Evolutionary conservation across 2,888 invertebrate species (phyloP).

Genomic region (Drosophila cracens): DNA sequence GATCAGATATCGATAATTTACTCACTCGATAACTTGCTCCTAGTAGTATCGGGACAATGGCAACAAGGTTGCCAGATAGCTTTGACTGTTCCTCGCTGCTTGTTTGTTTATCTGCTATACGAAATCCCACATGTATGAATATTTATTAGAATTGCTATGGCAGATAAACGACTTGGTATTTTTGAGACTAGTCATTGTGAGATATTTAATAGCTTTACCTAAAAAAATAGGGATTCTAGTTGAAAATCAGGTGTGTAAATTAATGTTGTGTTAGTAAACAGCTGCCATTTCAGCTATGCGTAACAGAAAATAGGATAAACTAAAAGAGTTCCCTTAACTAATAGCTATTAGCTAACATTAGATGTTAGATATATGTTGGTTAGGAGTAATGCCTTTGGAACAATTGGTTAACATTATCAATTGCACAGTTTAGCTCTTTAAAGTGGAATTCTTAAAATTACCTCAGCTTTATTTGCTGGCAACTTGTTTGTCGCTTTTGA

Average conservation of each 20-base stretch:
- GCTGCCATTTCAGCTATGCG: not conserved
- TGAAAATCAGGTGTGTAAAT: not conserved
- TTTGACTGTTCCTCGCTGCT: too few species aligned
- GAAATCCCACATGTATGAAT: not conserved
- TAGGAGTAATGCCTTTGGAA: not conserved
- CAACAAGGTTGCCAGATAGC: too few species aligned
- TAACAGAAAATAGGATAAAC: not conserved
- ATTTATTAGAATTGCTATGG: not conserved
- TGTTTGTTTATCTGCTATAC: too few species aligned
- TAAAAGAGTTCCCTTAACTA: not conserved
- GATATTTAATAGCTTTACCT: not conserved
- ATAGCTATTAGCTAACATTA: not conserved
- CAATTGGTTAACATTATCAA: not conserved
- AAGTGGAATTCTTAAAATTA: constrained; percentile 7
- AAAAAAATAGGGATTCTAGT: not conserved
- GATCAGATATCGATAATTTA: too few species aligned
- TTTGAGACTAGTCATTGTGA: not conserved
- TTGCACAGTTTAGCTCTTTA: constrained; percentile 3
- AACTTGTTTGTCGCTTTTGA: constrained; percentile 63
- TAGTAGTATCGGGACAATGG: too few species aligned
- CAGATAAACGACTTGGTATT: not conserved
- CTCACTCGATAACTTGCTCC: too few species aligned
- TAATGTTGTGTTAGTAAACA: not conserved
- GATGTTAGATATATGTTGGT: not conserved
- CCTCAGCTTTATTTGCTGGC: constrained; percentile 2